Evolutionary conservation across 2,113 vertebrate genomes (phyloP).

Genomic region (Plecturocebus donacophilus): DNA sequence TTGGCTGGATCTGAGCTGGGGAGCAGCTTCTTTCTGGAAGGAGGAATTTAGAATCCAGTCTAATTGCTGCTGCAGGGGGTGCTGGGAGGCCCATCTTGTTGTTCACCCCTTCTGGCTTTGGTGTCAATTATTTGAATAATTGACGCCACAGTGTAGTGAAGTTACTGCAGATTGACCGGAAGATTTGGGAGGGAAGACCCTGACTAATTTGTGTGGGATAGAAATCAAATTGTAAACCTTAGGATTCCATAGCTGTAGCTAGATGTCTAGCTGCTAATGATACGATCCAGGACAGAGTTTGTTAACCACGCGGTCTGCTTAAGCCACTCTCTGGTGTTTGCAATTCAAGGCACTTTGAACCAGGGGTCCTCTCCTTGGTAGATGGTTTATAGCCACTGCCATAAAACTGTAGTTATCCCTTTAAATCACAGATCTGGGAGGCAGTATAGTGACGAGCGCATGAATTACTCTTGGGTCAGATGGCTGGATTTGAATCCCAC

Average conservation of each 20-base stretch:
- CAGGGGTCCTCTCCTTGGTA: neutral
- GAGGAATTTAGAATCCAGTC: neutral
- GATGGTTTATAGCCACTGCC: neutral
- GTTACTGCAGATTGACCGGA: neutral
- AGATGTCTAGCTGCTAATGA: neutral
- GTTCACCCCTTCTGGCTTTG: neutral
- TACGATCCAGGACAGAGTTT: neutral
- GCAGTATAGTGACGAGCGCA: neutral
- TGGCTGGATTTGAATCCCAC: neutral
- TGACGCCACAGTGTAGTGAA: neutral
- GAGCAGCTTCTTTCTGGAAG: neutral
- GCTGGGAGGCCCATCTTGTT: no score
- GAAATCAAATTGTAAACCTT: neutral
- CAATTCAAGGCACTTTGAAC: neutral
- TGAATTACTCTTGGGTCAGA: neutral
- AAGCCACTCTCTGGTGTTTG: neutral
- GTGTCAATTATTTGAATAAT: neutral
- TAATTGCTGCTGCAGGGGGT: neutral
- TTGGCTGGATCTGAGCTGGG: neutral
- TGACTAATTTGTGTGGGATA: neutral
- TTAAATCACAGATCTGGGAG: neutral
- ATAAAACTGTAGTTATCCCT: neutral
- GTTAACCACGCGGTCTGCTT: neutral
- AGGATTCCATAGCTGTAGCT: neutral
- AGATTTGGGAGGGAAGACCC: neutral